Conservation (phyloP, 2,113 vertebrate species). For the Capricornis sumatraensis region DNA sequence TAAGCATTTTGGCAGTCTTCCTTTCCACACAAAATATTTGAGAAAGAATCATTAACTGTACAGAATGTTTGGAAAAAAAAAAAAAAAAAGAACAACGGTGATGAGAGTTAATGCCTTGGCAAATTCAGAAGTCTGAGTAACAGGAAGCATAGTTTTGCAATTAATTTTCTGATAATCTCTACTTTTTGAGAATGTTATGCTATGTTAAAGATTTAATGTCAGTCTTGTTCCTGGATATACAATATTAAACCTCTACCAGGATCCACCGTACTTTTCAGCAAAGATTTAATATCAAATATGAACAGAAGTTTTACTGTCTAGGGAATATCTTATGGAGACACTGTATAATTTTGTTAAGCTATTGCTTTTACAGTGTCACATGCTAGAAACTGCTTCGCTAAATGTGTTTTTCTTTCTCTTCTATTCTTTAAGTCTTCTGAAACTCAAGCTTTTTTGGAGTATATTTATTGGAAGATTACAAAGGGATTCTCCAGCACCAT, state of each 20-base stretch:
- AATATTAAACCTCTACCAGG: constrained; percentile 17
- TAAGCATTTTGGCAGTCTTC: constrained; percentile 40
- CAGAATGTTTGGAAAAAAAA: background rate
- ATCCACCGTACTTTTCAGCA: background rate
- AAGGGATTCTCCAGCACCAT: constrained; percentile 69
- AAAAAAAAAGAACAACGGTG: background rate
- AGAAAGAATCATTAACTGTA: constrained; percentile 13
- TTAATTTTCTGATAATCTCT: background rate
- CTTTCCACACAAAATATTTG: constrained; percentile 26
- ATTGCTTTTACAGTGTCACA: constrained; percentile 62
- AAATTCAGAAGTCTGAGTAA: background rate
- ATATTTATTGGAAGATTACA: constrained; percentile 59
- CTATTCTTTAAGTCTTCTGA: constrained; percentile 55
- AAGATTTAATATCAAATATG: constrained; percentile 2
- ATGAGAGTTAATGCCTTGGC: background rate
- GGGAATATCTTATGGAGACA: constrained; percentile 48
- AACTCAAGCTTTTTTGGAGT: constrained; percentile 36
- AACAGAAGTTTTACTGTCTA: constrained; percentile 1
- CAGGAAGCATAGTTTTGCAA: background rate
- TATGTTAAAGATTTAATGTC: background rate
- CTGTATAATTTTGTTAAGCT: constrained; percentile 14
- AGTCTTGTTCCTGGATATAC: background rate
- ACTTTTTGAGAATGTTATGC: background rate
- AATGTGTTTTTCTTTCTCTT: constrained; percentile 28
- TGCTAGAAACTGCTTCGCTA: constrained; percentile 47